These are phyloP conservation scores for Syngnathus scovelli DNA, from an alignment of 2,113 vertebrate species.

Conservation along the genomic window DNA sequence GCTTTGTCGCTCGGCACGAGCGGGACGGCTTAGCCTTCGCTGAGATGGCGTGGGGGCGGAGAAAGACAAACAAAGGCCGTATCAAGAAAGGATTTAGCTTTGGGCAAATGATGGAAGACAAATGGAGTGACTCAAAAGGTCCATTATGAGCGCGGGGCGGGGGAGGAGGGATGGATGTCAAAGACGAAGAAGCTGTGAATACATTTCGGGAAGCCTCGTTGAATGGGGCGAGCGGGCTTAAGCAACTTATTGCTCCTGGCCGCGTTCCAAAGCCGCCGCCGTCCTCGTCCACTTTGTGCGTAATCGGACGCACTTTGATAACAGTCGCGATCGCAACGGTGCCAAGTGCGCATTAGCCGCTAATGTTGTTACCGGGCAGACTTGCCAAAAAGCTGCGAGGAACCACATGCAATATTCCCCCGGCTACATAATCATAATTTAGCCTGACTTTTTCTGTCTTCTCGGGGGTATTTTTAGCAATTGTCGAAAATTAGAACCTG, in stretches of 20 bases:
- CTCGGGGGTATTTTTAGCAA: too few relatives aligned
- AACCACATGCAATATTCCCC: conserved; percentile 6
- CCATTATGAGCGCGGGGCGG: conserved; percentile 49
- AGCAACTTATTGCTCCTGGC: conserved; percentile 52
- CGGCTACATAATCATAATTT: not conserved
- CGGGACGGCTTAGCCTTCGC: conserved; percentile 45
- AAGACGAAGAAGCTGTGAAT: conserved; percentile 46
- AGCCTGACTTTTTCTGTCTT: too few relatives aligned
- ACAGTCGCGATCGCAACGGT: conserved; percentile 35
- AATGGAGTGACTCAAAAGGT: conserved; percentile 58
- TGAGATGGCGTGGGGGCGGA: conserved; percentile 36
- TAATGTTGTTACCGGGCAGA: conserved; percentile 34
- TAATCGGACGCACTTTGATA: conserved; percentile 40
- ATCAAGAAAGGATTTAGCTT: conserved; percentile 46
- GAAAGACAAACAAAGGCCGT: conserved; percentile 19
- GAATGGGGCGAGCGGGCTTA: conserved; percentile 51
- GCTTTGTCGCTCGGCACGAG: conserved; percentile 22
- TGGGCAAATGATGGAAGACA: conserved; percentile 57
- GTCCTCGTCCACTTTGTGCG: conserved; percentile 35
- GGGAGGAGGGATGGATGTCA: conserved; percentile 39
- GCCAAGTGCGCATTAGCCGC: conserved; percentile 43
- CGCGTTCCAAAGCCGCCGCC: conserved; percentile 27
- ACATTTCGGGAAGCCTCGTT: conserved; percentile 42
- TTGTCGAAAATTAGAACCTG: too few relatives aligned
- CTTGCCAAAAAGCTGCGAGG: not conserved